Base-by-base conservation (phyloP, 2,888 invertebrate genomes). In the Druceiella hillmani region DNA sequence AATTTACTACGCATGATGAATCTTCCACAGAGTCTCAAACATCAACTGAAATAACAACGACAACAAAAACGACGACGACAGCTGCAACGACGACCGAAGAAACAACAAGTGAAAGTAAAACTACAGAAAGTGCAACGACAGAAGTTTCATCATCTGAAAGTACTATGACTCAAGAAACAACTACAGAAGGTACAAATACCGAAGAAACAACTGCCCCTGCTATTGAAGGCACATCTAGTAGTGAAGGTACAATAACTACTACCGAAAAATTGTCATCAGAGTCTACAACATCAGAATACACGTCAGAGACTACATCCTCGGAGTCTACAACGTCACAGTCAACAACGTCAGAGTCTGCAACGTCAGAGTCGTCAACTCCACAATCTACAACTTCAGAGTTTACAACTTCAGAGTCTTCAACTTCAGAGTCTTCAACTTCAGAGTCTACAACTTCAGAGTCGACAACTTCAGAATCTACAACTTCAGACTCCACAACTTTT, bases 181-280 rank as follows among this genome's bases (percentile, higher is more conserved):
- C 49, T 26, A 49, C 49, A 30, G 35, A 48, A 20, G 40, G 41
- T 29, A 41, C 49, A n/a, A 47, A 52, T 9, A 44, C 47, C 9
- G 45, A 49, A 39, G 29, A 46, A 38, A 36, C 31, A 22, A 42
- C 40, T 4, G 36, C 26, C 5, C 14, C 47, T n/a, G 49, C 53
- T 9, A 50, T 49, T 27, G 46, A 49, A 27, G 43, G 52, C 37
- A 48, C 51, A 16, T 52, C 56, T 11, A 52, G 55, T 16, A 56
- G 55, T 17, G 51, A 52, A 39, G 45, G 49, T 25, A 46, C 51
- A 4, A 49, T 49, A 4, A 53, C 52, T 2, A 52, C 47, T 16
- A 30, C 38, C 16, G n/a, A 42, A 27, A 16, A 39, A 44, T n/a
- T n/a, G n/a, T n/a, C n/a, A n/a, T 11, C 17, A 32, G 30, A 38